Percentiles rank a stretch among this genome's conserved stretches.
Conservation (phyloP, 2,113 vertebrate genomes). For the Edolisoma coerulescens region DNA sequence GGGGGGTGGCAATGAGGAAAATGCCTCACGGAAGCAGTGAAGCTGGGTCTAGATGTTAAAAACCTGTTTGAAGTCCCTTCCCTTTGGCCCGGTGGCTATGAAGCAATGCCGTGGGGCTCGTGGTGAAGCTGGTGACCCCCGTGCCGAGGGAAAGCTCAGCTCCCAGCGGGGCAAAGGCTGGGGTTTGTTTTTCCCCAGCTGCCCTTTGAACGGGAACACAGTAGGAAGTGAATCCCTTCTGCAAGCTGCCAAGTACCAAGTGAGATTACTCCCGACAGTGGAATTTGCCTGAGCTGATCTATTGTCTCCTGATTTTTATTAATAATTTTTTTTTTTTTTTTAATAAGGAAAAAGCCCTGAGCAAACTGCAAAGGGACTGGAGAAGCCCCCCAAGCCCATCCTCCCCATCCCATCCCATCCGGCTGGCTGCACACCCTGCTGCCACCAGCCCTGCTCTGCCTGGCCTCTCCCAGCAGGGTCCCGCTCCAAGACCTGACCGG, state of each 20-base stretch:
- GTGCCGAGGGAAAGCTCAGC: neutral
- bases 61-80: neutral
- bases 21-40: rapidly evolving
- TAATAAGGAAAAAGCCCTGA: neutral
- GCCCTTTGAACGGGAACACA: neutral
- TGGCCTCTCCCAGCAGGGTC: neutral
- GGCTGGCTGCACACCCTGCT: neutral
- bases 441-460: neutral
- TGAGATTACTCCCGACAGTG: neutral
- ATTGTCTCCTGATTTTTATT: neutral
- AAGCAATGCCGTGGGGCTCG: neutral
- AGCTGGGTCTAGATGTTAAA: neutral
- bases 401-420: neutral
- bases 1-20: neutral
- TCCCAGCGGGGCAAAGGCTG: neutral
- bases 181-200: neutral
- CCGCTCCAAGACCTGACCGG: neutral
- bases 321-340: neutral
- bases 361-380: neutral
- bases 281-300: neutral
- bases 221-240: neutral
- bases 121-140: neutral
- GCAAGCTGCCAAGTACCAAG: neutral
- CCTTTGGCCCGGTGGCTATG: rapidly evolving
- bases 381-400: neutral